Conservation (phyloP, 1,140 invertebrate genomes). For the Microplitis mediator region DNA sequence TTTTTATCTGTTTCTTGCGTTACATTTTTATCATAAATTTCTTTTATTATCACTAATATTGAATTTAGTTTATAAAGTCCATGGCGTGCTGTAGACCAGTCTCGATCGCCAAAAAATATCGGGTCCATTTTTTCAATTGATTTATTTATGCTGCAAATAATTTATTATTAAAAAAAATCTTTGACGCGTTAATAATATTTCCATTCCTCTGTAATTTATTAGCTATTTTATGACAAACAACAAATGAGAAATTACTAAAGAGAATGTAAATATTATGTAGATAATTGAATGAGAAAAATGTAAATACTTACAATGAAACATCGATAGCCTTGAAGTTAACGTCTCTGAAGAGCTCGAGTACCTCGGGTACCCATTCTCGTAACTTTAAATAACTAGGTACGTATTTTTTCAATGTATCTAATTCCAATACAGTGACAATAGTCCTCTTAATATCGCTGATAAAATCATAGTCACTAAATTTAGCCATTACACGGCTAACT, state of each 20-base stretch:
- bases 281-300: background rate
- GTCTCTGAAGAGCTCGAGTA: constrained; percentile 45
- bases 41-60: constrained; percentile 43
- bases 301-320: constrained; percentile 45
- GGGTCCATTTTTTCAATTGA: constrained; percentile 41
- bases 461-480: constrained; percentile 53
- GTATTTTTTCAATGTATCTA: constrained; percentile 59
- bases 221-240: too few species aligned
- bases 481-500: constrained; percentile 49
- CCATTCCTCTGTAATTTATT: too few species aligned
- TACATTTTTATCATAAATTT: constrained; percentile 14
- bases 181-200: background rate
- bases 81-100: constrained; percentile 40
- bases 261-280: background rate
- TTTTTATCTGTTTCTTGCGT: background rate
- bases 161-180: background rate
- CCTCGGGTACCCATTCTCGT: constrained; percentile 47
- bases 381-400: constrained; percentile 59
- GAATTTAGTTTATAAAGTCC: constrained; percentile 43
- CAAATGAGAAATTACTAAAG: background rate
- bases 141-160: constrained; percentile 44
- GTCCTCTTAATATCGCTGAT: constrained; percentile 47
- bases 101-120: constrained; percentile 40
- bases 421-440: constrained; percentile 55
- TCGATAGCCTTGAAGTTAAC: constrained; percentile 51